Conservation (phyloP, 2,113 vertebrate genomes). For the Eretmochelys imbricata region DNA sequence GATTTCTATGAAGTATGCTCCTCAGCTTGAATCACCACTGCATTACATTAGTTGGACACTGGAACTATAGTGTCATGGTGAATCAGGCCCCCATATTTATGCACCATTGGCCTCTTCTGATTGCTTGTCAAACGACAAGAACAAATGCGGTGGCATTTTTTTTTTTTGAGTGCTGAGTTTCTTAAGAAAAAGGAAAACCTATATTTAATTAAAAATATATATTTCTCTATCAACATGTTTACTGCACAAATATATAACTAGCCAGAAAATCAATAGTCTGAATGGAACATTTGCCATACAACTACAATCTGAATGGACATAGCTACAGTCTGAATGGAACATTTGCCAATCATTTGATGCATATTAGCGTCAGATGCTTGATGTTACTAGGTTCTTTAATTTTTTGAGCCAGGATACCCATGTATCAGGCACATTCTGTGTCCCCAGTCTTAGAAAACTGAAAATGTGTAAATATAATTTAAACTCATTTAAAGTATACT, state of each 20-base stretch:
- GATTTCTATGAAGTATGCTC: background rate
- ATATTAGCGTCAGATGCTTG: constrained; percentile 80
- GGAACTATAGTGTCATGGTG: background rate
- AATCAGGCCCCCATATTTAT: background rate
- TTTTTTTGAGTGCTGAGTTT: constrained; percentile 2
- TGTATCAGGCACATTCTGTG: constrained; percentile 67
- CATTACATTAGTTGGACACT: rapidly evolving
- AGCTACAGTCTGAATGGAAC: constrained; percentile 69
- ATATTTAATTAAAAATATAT: constrained; percentile 62
- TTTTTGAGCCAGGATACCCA: constrained; percentile 68
- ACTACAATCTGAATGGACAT: constrained; percentile 63
- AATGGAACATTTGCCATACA: constrained; percentile 77
- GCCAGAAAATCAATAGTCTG: constrained; percentile 74
- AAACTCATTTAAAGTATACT: constrained; percentile 17
- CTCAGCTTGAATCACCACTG: background rate
- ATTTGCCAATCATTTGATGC: constrained; percentile 81
- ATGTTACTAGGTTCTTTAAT: constrained; percentile 76
- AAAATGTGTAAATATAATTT: constrained; percentile 57
- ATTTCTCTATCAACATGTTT: constrained; percentile 74
- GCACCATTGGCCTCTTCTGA: background rate
- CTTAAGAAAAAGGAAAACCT: constrained; percentile 33
- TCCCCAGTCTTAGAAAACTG: constrained; percentile 61
- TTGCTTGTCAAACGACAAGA: background rate
- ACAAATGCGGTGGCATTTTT: background rate
- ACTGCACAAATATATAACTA: constrained; percentile 78